A percentile compares a stretch with the other conserved stretches of the same genome.
These are phyloP conservation scores for Thereva unica DNA, from an alignment of 2,888 invertebrate genomes.

Conservation along the genomic window DNA sequence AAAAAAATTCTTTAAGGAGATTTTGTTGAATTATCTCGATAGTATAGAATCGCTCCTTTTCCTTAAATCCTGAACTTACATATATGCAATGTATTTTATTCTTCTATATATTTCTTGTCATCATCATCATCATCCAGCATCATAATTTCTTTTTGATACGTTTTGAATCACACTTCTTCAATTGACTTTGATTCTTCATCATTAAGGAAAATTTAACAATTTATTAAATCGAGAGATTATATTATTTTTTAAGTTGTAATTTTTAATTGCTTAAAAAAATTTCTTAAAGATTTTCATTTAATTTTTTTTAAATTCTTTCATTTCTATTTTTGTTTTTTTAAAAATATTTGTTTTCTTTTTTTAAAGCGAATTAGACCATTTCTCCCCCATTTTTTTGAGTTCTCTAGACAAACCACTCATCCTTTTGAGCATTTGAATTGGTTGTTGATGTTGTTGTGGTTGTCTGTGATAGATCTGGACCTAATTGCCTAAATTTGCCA, in stretches of 20 bases:
- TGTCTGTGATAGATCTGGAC: slow-evolving; percentile 66
- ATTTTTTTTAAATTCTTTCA: slow-evolving; percentile 48
- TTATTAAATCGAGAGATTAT: slow-evolving; percentile 15
- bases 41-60: slow-evolving; percentile 5
- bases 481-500: slow-evolving; percentile 75
- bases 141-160: too few species aligned
- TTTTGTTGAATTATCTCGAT: slow-evolving; percentile 26
- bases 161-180: slow-evolving; percentile 7
- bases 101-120: not conserved
- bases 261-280: slow-evolving; percentile 2
- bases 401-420: slow-evolving; percentile 86
- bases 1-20: slow-evolving; percentile 1
- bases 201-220: slow-evolving; percentile 21
- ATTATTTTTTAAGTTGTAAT: not conserved
- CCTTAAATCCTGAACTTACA: slow-evolving; percentile 13
- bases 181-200: slow-evolving; percentile 2
- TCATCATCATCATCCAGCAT: too few species aligned
- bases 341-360: slow-evolving; percentile 2
- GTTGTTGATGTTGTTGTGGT: slow-evolving; percentile 63
- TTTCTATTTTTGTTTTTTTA: slow-evolving; percentile 18
- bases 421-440: slow-evolving; percentile 79
- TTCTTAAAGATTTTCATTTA: slow-evolving; percentile 7
- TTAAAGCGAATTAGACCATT: slow-evolving; percentile 22
- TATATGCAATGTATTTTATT: not conserved
- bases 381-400: not conserved